These are phyloP conservation scores for Heliocidaris tuberculata DNA, from an alignment of 35 echinoderm and acorn worm genomes.

Conservation along the genomic window DNA sequence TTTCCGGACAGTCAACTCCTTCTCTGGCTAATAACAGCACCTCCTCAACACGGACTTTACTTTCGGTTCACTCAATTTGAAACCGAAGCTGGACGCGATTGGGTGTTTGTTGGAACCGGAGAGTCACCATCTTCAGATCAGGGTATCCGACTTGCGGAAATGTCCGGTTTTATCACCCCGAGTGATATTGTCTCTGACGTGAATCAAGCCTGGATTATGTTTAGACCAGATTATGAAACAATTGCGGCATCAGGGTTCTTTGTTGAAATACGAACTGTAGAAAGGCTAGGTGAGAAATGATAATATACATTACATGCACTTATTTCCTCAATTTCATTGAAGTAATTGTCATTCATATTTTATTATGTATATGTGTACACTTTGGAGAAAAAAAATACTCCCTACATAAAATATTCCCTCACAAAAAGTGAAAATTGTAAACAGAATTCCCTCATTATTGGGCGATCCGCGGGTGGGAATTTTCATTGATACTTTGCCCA, in stretches of 20 bases:
- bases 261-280: background rate
- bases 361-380: too few species aligned
- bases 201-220: background rate
- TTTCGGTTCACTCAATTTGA: background rate
- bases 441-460: too few species aligned
- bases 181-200: background rate
- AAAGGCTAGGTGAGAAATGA: background rate
- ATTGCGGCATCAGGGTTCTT: background rate
- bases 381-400: too few species aligned
- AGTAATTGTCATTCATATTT: too few species aligned
- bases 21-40: background rate
- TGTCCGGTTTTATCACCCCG: background rate
- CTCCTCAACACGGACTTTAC: background rate
- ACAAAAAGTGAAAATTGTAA: too few species aligned
- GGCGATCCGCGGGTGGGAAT: too few species aligned
- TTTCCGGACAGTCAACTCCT: background rate
- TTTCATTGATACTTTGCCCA: too few species aligned
- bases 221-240: background rate
- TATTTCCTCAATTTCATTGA: too few species aligned
- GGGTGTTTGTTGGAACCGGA: background rate
- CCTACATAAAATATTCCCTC: too few species aligned
- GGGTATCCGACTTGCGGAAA: background rate
- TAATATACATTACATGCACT: too few species aligned
- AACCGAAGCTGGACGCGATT: background rate
- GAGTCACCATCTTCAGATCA: background rate